phyloP scores from a whole-genome alignment of 53 echinoderm and acorn worm species.

The Apostichopus leukothele region DNA sequence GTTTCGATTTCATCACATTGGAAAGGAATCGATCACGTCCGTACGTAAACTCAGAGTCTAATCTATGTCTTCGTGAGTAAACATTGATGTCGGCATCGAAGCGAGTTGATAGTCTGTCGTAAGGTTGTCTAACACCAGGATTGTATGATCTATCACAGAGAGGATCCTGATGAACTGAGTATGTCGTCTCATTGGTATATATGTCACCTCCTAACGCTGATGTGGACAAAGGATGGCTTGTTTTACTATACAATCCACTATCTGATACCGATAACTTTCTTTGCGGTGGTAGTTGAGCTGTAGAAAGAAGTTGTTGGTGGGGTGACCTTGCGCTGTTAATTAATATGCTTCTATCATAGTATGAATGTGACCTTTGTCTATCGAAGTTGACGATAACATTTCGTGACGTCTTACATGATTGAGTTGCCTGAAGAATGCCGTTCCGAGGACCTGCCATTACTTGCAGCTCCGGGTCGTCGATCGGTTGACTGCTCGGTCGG shows the following conservation, averaged over 20 bases:
- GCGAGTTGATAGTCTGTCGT: not conserved
- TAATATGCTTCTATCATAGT: not conserved
- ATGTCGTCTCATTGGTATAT: not conserved
- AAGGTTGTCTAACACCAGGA: not conserved
- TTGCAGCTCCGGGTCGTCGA: not conserved
- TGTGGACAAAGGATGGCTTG: not conserved
- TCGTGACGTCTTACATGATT: not conserved
- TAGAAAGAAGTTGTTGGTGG: not conserved
- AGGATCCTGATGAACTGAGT: not conserved
- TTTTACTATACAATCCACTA: not conserved
- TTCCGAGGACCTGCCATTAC: not conserved
- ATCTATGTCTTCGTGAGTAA: not conserved
- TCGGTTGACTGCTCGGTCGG: not conserved
- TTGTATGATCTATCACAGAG: not conserved
- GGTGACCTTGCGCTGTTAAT: not conserved
- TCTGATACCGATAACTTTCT: constrained; percentile 12
- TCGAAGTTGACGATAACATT: not conserved
- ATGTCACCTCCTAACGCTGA: not conserved
- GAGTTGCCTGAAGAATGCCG: not conserved
- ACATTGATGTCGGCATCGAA: not conserved
- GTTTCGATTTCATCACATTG: not conserved
- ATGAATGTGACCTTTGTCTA: not conserved
- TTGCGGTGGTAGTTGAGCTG: not conserved
- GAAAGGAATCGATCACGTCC: constrained; percentile 27
- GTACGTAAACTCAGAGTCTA: constrained; percentile 6